A percentile compares a stretch with the other conserved stretches of the same genome.
phyloP scores from a whole-genome alignment of 2,888 invertebrate genomes.

The Plebejus anna region DNA sequence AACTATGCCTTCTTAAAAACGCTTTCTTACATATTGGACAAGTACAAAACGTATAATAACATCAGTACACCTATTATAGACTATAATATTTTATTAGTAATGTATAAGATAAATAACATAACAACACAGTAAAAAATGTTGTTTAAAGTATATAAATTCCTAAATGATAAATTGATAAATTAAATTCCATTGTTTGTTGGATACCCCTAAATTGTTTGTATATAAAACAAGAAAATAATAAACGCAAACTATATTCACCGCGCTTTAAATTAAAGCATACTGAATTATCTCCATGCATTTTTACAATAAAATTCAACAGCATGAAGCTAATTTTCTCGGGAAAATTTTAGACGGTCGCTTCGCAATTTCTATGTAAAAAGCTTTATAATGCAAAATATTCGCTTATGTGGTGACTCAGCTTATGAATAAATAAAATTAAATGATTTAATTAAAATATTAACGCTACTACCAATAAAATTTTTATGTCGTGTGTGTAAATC shows the following conservation, averaged over 20 bases:
- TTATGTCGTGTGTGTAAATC: neutral
- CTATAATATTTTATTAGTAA: too few relatives aligned
- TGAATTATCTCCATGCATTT: conserved; percentile 6
- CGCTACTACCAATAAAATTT: too few relatives aligned
- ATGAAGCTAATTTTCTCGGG: neutral
- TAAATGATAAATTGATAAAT: too few relatives aligned
- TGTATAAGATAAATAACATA: too few relatives aligned
- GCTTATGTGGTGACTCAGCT: neutral
- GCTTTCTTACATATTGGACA: too few relatives aligned
- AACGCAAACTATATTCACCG: neutral
- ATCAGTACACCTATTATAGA: too few relatives aligned
- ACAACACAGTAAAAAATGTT: too few relatives aligned
- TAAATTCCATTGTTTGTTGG: too few relatives aligned
- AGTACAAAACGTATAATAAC: too few relatives aligned
- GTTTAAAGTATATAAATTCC: too few relatives aligned
- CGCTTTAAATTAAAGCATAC: conserved; percentile 5
- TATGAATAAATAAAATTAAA: neutral
- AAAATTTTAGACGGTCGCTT: conserved; percentile 9
- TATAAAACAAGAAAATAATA: neutral
- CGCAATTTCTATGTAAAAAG: conserved; percentile 2
- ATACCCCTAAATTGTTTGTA: neutral
- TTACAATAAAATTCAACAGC: conserved; percentile 14
- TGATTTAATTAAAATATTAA: neutral
- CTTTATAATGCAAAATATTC: neutral
- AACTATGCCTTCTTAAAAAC: too few relatives aligned